Evolutionary conservation across 1,140 invertebrate genomes (phyloP).

Genomic region (Formica selysi): DNA sequence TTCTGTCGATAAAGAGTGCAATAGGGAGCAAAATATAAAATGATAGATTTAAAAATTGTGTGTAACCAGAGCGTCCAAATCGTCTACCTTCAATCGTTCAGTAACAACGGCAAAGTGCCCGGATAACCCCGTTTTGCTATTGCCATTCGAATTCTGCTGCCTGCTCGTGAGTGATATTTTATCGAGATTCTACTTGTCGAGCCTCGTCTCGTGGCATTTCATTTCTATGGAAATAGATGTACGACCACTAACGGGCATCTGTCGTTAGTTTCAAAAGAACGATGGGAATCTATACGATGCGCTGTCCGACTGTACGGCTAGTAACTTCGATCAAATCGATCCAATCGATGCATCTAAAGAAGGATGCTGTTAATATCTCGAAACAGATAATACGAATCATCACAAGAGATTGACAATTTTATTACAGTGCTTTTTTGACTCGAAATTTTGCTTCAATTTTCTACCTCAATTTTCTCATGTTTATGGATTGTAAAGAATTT

Average conservation of each 20-base stretch:
- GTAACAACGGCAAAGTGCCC: slow-evolving; percentile 48
- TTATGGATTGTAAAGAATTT: too few relatives aligned
- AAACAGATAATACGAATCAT: background rate
- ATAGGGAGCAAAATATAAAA: background rate
- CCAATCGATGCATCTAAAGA: background rate
- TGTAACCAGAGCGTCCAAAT: background rate
- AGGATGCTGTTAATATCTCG: background rate
- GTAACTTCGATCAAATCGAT: background rate
- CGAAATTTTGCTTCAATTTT: too few relatives aligned
- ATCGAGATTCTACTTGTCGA: slow-evolving; percentile 66
- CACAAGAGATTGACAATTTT: background rate
- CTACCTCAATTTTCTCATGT: too few relatives aligned
- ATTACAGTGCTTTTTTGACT: too few relatives aligned
- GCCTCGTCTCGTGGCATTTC: slow-evolving; percentile 55
- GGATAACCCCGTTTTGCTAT: slow-evolving; percentile 60
- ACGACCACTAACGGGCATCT: slow-evolving; percentile 29
- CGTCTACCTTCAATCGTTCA: slow-evolving; percentile 23
- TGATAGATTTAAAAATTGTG: slow-evolving; percentile 12
- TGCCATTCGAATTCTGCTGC: slow-evolving; percentile 56
- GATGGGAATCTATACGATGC: background rate
- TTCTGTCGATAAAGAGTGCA: background rate
- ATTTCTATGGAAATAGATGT: slow-evolving; percentile 71
- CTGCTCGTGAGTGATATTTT: slow-evolving; percentile 65
- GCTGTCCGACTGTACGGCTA: background rate
- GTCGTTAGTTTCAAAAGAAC: slow-evolving; percentile 20